A percentile compares a stretch with the other conserved stretches of the same genome.
These are phyloP conservation scores for Valencia hispanica DNA, from an alignment of 2,797 vertebrate species.

Conservation along the genomic window DNA sequence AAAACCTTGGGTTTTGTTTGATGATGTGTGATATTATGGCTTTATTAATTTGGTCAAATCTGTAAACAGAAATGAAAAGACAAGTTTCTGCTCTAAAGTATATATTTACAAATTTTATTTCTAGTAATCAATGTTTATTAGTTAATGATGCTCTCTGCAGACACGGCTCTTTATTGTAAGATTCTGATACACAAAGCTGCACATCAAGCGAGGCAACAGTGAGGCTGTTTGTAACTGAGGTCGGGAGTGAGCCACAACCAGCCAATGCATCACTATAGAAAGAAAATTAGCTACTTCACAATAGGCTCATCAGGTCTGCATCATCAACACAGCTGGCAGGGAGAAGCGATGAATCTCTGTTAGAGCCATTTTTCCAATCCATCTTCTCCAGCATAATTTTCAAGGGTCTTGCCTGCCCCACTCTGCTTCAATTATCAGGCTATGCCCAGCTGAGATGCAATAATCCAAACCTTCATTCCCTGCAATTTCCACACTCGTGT, in stretches of 20 bases:
- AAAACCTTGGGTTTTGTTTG: not conserved
- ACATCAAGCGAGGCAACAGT: slow-evolving; percentile 5
- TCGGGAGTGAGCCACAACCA: slow-evolving; percentile 16
- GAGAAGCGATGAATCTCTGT: slow-evolving; percentile 65
- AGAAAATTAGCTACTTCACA: slow-evolving; percentile 58
- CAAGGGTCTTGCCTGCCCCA: slow-evolving; percentile 73
- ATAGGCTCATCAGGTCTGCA: slow-evolving; percentile 69
- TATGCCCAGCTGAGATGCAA: slow-evolving; percentile 83
- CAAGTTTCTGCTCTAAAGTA: not conserved
- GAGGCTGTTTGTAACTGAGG: not conserved
- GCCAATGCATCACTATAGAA: slow-evolving; percentile 44
- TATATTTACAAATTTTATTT: not conserved
- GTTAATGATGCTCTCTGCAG: not conserved
- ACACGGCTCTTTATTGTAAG: not conserved
- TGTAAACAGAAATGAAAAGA: not conserved
- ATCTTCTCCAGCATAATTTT: slow-evolving; percentile 71
- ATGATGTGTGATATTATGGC: not conserved
- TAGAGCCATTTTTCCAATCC: slow-evolving; percentile 73
- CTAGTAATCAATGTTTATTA: not conserved
- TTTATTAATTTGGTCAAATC: not conserved
- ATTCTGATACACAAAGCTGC: slow-evolving; percentile 11
- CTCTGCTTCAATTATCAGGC: slow-evolving; percentile 81
- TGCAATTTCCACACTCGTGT: slow-evolving; percentile 84
- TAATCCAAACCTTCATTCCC: slow-evolving; percentile 87
- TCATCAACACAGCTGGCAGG: slow-evolving; percentile 73